These are phyloP conservation scores for Nymphalis c-album DNA, from an alignment of 2,888 invertebrate genomes.

Conservation along the genomic window DNA sequence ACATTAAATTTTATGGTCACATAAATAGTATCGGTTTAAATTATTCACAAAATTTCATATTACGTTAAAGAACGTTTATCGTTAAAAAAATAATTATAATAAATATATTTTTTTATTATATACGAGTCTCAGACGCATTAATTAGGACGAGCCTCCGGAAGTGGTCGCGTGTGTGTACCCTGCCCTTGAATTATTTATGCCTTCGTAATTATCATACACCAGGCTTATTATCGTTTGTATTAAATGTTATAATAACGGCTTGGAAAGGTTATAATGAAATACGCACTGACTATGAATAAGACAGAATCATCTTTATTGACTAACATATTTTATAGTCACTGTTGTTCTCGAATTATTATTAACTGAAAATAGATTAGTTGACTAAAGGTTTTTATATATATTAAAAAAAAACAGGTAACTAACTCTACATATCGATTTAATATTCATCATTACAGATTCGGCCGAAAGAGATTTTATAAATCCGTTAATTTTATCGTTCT, in stretches of 20 bases:
- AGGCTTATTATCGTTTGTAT: constrained; percentile 78
- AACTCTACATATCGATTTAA: no score
- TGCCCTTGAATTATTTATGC: constrained; percentile 80
- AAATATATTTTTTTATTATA: constrained; percentile 8
- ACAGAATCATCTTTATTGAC: not conserved
- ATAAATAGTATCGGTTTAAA: not conserved
- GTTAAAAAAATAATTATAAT: constrained; percentile 6
- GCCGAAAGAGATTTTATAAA: no score
- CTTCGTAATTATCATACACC: constrained; percentile 78
- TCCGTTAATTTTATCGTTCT: no score
- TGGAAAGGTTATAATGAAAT: constrained; percentile 21
- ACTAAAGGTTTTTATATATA: no score
- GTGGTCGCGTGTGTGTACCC: constrained; percentile 75
- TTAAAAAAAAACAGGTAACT: no score
- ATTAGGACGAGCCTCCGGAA: constrained; percentile 72
- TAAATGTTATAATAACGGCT: constrained; percentile 74
- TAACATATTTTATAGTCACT: not conserved
- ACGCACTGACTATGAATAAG: not conserved
- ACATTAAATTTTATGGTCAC: not conserved
- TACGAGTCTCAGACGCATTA: constrained; percentile 55
- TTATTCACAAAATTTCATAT: not conserved
- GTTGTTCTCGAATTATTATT: no score
- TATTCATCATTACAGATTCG: no score
- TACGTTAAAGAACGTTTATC: constrained; percentile 11
- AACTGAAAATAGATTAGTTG: no score